Evolutionary conservation across 2,113 vertebrate species (phyloP), one percentile per base, ranked within the genome.

Genomic region (Solea senegalensis): DNA sequence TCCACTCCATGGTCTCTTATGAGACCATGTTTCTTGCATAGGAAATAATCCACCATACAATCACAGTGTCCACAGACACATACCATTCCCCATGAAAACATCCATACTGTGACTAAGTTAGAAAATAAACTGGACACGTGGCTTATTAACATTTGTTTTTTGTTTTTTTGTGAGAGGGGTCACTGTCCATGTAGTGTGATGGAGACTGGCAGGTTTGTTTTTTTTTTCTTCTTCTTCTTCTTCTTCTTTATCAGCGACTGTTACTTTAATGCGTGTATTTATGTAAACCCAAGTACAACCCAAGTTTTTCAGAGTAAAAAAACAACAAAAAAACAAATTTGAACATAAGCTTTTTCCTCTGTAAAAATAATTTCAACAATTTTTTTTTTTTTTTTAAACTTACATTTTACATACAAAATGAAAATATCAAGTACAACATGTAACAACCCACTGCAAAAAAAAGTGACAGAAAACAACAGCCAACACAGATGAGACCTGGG

Each of bases 361-460:
- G 68, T 53, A 85, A 74, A 80, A 87, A 76, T 78, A 58, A 64
- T 67, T 71, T 82, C 65, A 76, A 74, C 82, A 84, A 21, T 21
- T 21, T 21, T 21, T 21, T 21, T 21, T 21, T 21, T 21, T 21
- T 46, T 12, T 46, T 46, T 12, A 46, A 65, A n/a, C 78, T 65
- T 79, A 69, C 26, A 43, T 81, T 27, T 64, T 63, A 62, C 54
- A 78, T 65, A 68, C 50, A 80, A 65, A 84, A 76, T 46, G 62
- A 67, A 86, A 68, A 80, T 74, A 76, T 82, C 60, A 83, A 84
- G 76, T 84, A 78, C 80, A 72, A 81, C 57, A 79, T 87, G 86
- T 87, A 89, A 90, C 87, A 80, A 41, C 59, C 72, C 62, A 41
- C 54, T 58, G 21, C 34, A 72, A 27, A 65, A 46, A 46, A 26